Evolutionary conservation across 2,888 invertebrate genomes (phyloP).

Genomic region (Chelonus formosanus): DNA sequence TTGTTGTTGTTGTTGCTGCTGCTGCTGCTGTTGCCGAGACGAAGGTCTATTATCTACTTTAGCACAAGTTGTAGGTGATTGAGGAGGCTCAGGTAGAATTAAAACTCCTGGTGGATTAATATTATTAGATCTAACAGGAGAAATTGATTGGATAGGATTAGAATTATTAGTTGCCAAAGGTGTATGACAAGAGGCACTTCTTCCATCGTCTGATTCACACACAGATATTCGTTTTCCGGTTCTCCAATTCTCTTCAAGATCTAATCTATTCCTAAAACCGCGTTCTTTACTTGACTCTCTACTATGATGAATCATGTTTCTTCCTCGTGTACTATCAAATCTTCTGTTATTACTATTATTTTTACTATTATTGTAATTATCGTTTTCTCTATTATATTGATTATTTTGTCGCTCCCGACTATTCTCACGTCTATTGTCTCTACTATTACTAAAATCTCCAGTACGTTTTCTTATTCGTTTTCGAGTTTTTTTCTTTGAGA

Average conservation of each 20-base stretch:
- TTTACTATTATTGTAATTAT: slow-evolving; percentile 56
- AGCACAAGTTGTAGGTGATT: slow-evolving; percentile 37
- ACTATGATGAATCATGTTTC: slow-evolving; percentile 56
- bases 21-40: slow-evolving; percentile 28
- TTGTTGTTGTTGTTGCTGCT: slow-evolving; percentile 45
- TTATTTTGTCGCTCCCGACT: slow-evolving; percentile 62
- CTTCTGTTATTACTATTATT: slow-evolving; percentile 50
- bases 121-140: slow-evolving; percentile 43
- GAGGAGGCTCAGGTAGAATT: slow-evolving; percentile 61
- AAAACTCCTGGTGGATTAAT: slow-evolving; percentile 63
- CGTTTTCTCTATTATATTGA: slow-evolving; percentile 60
- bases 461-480: slow-evolving; percentile 65
- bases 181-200: slow-evolving; percentile 43
- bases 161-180: slow-evolving; percentile 43
- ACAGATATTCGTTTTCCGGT: slow-evolving; percentile 56
- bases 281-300: slow-evolving; percentile 67
- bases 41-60: slow-evolving; percentile 42
- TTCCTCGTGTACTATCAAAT: slow-evolving; percentile 50
- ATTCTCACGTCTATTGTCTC: slow-evolving; percentile 55
- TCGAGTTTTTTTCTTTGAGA: slow-evolving; percentile 60
- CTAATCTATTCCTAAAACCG: slow-evolving; percentile 51
- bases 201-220: slow-evolving; percentile 59
- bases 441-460: slow-evolving; percentile 64
- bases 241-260: slow-evolving; percentile 61
- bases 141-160: slow-evolving; percentile 40